A percentile compares a stretch with the other conserved stretches of the same genome.
Evolutionary conservation across 2,888 invertebrate genomes (phyloP).

Genomic region (Metopia argyrocephala): DNA sequence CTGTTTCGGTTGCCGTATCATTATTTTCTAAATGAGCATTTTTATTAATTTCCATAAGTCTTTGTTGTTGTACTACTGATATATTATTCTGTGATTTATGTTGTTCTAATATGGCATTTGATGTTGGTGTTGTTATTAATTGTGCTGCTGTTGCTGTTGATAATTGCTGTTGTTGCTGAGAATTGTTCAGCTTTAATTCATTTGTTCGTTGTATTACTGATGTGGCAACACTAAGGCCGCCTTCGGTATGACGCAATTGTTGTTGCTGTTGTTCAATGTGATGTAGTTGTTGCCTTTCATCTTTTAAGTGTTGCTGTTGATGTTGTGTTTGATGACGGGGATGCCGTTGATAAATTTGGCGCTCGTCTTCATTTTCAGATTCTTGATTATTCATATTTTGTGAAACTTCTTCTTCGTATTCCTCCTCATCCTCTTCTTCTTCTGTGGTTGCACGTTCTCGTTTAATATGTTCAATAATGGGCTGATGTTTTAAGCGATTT

Average conservation of each 20-base stretch:
- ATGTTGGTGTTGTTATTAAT: constrained; percentile 21
- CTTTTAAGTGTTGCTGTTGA: constrained; percentile 29
- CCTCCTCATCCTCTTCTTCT: constrained; percentile 70
- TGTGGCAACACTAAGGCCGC: constrained; percentile 49
- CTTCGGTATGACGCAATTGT: neutral
- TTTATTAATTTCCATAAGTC: constrained; percentile 61
- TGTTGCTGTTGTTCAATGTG: constrained; percentile 7
- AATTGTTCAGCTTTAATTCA: constrained; percentile 40
- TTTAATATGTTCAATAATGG: constrained; percentile 55
- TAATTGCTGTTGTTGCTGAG: constrained; percentile 23
- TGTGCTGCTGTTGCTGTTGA: constrained; percentile 10
- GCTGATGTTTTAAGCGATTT: constrained; percentile 55
- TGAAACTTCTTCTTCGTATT: constrained; percentile 68
- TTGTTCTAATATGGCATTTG: constrained; percentile 53
- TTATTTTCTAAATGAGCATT: constrained; percentile 54
- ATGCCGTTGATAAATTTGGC: neutral
- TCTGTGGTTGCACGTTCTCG: constrained; percentile 60
- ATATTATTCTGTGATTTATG: constrained; percentile 59
- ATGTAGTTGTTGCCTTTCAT: constrained; percentile 2
- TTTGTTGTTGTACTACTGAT: constrained; percentile 64
- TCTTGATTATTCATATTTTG: constrained; percentile 56
- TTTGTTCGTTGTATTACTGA: constrained; percentile 62
- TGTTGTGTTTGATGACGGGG: constrained; percentile 48
- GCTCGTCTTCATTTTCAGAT: constrained; percentile 26
- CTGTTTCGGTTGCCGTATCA: constrained; percentile 56